These are phyloP conservation scores for Australoheros scitulus DNA, from an alignment of 2,113 vertebrate genomes.

Conservation along the genomic window DNA sequence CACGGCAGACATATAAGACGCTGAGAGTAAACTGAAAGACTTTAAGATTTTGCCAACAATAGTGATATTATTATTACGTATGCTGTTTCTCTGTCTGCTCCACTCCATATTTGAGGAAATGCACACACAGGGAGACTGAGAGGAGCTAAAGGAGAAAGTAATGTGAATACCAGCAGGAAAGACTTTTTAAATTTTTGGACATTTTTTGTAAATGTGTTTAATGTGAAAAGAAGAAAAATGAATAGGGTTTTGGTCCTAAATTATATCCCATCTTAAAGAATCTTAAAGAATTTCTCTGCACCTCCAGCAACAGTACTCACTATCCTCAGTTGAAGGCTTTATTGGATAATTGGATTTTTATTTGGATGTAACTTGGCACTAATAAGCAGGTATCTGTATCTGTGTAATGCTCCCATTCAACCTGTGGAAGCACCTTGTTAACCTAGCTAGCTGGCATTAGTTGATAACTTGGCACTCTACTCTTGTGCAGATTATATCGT, in stretches of 20 bases:
- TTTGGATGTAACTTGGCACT: too few species aligned
- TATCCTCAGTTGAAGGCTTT: not conserved
- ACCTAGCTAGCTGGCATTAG: not conserved
- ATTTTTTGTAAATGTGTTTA: too few species aligned
- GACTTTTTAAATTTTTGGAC: not conserved
- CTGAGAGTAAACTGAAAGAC: not conserved
- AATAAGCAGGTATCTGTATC: not conserved
- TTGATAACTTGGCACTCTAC: too few species aligned
- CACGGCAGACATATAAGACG: not conserved
- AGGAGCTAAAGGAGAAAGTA: too few species aligned
- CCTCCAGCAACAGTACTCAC: too few species aligned
- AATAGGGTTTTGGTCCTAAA: too few species aligned
- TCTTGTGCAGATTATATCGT: too few species aligned
- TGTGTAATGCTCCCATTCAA: not conserved
- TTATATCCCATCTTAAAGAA: too few species aligned
- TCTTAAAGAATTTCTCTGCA: too few species aligned
- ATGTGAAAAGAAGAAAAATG: too few species aligned
- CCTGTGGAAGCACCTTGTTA: not conserved
- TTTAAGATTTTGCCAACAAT: not conserved
- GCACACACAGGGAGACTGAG: too few species aligned
- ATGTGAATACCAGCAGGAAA: not conserved
- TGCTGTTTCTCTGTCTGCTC: too few species aligned
- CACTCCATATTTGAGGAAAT: not conserved
- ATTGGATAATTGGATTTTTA: not conserved
- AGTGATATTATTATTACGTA: not conserved